Conservation (phyloP, 2,797 vertebrate species). For the Caiman crocodilus region DNA sequence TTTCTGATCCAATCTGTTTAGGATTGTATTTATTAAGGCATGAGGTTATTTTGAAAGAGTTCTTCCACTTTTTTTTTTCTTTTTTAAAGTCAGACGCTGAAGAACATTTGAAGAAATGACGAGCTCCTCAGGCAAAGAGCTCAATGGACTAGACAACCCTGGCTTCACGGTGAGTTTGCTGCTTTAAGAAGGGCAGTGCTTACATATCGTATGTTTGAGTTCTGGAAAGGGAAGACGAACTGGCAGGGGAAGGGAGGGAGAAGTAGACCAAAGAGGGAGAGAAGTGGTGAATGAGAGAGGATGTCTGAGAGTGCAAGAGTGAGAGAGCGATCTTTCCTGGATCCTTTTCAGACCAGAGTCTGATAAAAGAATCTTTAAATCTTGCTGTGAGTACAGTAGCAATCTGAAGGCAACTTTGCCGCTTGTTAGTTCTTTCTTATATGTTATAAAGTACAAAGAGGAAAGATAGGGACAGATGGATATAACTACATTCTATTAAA, state of each 20-base stretch:
- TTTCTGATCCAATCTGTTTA: not conserved
- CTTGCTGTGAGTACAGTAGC: not conserved
- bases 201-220: not conserved
- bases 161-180: slow-evolving; percentile 86
- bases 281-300: not conserved
- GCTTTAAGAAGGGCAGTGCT: not conserved
- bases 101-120: slow-evolving; percentile 61
- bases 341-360: not conserved
- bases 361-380: not conserved
- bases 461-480: not conserved
- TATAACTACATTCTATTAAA: rapidly evolving
- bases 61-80: slow-evolving; percentile 21
- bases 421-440: not conserved
- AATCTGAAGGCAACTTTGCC: not conserved
- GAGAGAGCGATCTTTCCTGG: not conserved
- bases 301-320: too few species aligned
- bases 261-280: not conserved
- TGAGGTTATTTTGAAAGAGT: slow-evolving; percentile 12
- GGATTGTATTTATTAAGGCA: slow-evolving; percentile 1
- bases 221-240: not conserved
- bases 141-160: slow-evolving; percentile 83
- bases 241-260: not conserved
- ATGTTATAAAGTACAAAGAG: not conserved
- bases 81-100: slow-evolving; percentile 35
- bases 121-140: slow-evolving; percentile 82